phyloP scores from a whole-genome alignment of 2,113 vertebrate species.

The Gallinago media region DNA sequence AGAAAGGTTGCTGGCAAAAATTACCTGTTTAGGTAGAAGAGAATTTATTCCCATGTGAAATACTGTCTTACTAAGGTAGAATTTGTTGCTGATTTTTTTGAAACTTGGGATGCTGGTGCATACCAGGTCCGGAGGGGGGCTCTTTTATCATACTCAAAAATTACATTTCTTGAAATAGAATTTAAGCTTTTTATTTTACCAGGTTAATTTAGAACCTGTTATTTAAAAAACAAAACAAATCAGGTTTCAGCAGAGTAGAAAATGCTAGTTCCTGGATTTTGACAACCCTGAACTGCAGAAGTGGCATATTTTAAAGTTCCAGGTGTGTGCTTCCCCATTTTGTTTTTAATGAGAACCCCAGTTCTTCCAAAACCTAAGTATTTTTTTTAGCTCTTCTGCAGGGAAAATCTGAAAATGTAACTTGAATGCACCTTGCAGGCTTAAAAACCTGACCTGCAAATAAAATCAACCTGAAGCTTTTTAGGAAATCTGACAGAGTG shows the following conservation, averaged over 20 bases:
- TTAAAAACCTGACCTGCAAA: slow-evolving; percentile 23
- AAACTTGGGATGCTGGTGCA: neutral
- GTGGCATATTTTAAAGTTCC: neutral
- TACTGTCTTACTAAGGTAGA: neutral
- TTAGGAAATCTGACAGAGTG: neutral
- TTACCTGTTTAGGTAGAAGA: neutral
- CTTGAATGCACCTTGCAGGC: neutral
- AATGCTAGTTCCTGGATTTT: neutral
- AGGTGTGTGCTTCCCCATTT: neutral
- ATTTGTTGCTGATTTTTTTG: neutral
- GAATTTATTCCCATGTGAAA: neutral
- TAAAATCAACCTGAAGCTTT: slow-evolving; percentile 14
- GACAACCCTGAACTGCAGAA: neutral
- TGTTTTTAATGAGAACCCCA: neutral
- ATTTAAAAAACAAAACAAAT: neutral
- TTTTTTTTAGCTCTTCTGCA: neutral
- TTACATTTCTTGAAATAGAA: neutral
- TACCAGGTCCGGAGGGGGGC: neutral
- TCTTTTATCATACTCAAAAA: neutral
- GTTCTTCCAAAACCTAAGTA: neutral
- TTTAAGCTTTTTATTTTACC: neutral
- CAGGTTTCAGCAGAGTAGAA: neutral
- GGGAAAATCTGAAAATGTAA: neutral
- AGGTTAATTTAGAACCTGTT: neutral
- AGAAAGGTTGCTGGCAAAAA: neutral